A percentile compares a stretch with the other conserved stretches of the same genome.
Conservation (phyloP, 2,888 invertebrate species). For the Chrysina gloriosa region DNA sequence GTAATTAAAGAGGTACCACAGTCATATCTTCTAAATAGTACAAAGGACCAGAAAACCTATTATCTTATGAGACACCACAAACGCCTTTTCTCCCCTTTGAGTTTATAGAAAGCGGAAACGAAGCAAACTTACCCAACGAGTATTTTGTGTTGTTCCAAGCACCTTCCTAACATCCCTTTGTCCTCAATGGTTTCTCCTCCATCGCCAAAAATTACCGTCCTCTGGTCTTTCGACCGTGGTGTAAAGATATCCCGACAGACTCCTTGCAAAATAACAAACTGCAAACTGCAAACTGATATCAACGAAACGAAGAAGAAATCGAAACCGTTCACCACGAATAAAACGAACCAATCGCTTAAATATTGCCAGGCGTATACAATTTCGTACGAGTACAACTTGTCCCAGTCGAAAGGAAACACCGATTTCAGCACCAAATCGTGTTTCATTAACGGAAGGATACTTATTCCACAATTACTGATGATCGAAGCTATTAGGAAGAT, state of each 20-base stretch:
- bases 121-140: conserved; percentile 47
- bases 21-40: too few species aligned
- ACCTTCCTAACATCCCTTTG: conserved; percentile 40
- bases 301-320: conserved; percentile 36
- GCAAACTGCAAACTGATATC: conserved; percentile 24
- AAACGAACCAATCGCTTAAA: conserved; percentile 39
- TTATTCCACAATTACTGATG: conserved; percentile 19
- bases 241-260: conserved; percentile 42
- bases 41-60: too few species aligned
- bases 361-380: conserved; percentile 46
- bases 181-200: conserved; percentile 18
- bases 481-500: background rate
- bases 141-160: conserved; percentile 47
- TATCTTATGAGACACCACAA: too few species aligned
- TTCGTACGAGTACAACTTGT: conserved; percentile 44
- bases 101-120: too few species aligned
- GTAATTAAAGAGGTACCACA: too few species aligned
- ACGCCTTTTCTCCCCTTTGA: too few species aligned
- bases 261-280: conserved; percentile 45
- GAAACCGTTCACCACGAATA: conserved; percentile 32
- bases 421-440: conserved; percentile 12
- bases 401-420: conserved; percentile 45
- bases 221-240: conserved; percentile 15
- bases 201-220: conserved; percentile 14
- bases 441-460: conserved; percentile 16